Evolutionary conservation across 30 jellyfish, hydroid and myxozoan species (phyloP), one percentile per base, ranked within the genome.

Genomic region (Cassiopea andromeda): DNA sequence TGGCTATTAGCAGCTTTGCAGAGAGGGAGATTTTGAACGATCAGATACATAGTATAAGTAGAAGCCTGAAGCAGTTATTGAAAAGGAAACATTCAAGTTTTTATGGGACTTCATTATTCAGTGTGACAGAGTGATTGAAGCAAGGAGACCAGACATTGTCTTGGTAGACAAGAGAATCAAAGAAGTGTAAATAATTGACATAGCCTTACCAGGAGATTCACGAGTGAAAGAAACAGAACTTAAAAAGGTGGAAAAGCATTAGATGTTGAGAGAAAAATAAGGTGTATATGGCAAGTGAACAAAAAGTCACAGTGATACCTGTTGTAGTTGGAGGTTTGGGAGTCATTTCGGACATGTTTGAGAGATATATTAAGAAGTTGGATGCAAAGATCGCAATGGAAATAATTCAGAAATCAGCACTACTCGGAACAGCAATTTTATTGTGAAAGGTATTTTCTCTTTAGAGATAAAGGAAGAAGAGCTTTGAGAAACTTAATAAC

Each of bases 301-400:
- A 9, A 50, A 50, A 5, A 5, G 82, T 58, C n/a, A 73, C 82
- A 73, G 58, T 73, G n/a, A 6, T 44, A 44, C 82, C 4, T 73
- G 82, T 73, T 1, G 82, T 73, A 58, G n/a, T 73, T 73, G 82
- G 82, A 73, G 82, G 59, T 7, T 73, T 73, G n/a, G 82, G 82
- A 18, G 82, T 46, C n/a, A 66, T 66, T 14, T 66, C 18, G 18
- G 75, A 66, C 75, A 66, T 3, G 75, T 66, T 66, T 66, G 7
- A 66, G 18, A 66, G 45, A 14, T 14, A 66, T 19, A 66, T 66
- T 66, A 19, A 14, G 15, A 66, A 66, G 75, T 19, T 66, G 45
- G 75, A 14, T 2, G 18, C 15, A 66, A 66, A 66, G 38, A 66
- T 14, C 18, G 75, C 38, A 14, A 66, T 66, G 18, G 75, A 66